Conservation (phyloP, 2,888 invertebrate genomes). For the Phaedon cochleariae region DNA sequence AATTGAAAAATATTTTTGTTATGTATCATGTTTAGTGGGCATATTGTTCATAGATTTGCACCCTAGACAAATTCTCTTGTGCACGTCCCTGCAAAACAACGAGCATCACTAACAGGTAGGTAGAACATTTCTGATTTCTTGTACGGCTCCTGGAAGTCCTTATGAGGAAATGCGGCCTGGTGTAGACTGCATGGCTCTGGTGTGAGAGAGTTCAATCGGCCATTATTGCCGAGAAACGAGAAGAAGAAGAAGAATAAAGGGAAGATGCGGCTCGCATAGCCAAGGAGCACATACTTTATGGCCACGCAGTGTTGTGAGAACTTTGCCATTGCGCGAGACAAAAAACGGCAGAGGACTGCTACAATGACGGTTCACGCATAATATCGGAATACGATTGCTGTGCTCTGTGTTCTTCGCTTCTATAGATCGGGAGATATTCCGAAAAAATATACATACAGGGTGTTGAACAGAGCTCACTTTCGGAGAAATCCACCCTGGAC, state of each 20-base stretch:
- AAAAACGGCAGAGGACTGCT: conserved; percentile 37
- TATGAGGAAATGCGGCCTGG: conserved; percentile 53
- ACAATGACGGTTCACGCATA: conserved; percentile 45
- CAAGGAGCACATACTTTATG: conserved; percentile 58
- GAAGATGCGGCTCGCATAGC: conserved; percentile 60
- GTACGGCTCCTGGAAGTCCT: conserved; percentile 54
- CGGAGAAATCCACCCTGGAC: no score
- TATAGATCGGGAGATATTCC: conserved; percentile 19
- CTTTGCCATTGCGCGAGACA: conserved; percentile 36
- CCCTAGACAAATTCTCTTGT: background rate
- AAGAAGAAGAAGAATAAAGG: conserved; percentile 59
- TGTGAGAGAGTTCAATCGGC: conserved; percentile 60
- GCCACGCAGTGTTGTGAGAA: conserved; percentile 58
- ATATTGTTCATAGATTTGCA: no score
- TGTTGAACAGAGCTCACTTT: no score
- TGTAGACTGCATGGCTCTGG: conserved; percentile 60
- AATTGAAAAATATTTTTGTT: no score
- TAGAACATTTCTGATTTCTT: conserved; percentile 48
- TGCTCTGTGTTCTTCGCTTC: conserved; percentile 15
- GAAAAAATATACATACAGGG: no score
- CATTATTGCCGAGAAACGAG: conserved; percentile 58
- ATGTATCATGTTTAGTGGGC: no score
- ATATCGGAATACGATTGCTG: conserved; percentile 41
- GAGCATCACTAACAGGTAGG: conserved; percentile 46
- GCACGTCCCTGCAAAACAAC: conserved; percentile 19